Conservation (phyloP, 2,797 vertebrate species). For the Syncerus caffer region DNA sequence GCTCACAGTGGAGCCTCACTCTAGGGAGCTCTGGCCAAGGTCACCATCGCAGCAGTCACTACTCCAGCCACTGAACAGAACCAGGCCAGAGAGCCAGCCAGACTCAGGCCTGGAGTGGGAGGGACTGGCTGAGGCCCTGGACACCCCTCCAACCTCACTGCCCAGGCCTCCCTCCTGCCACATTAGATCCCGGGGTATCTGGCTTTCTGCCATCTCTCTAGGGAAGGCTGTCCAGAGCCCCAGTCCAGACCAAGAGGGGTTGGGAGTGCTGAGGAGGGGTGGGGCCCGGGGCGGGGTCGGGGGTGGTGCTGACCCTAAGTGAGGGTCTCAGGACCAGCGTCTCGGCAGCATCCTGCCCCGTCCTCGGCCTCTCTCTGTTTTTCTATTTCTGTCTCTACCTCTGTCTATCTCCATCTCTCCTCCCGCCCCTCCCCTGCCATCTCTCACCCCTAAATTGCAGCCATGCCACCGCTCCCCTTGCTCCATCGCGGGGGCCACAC, state of each 20-base stretch:
- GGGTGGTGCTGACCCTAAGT: fast-evolving
- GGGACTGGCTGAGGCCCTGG: fast-evolving
- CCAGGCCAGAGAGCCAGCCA: fast-evolving
- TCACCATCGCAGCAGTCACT: fast-evolving
- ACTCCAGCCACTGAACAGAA: fast-evolving
- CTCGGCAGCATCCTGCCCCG: not conserved
- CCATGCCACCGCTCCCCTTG: fast-evolving
- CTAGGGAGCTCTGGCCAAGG: fast-evolving
- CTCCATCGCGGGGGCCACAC: fast-evolving
- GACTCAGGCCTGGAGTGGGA: not conserved
- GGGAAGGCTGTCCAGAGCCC: not conserved
- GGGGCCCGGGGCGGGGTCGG: fast-evolving
- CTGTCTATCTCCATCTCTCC: no score
- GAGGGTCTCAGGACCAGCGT: not conserved
- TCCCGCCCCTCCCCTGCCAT: fast-evolving
- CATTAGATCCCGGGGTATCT: fast-evolving
- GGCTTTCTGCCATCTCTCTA: fast-evolving
- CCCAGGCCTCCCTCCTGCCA: not conserved
- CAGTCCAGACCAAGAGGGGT: not conserved
- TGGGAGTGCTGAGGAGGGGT: fast-evolving
- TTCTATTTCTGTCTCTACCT: not conserved
- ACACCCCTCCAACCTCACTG: fast-evolving
- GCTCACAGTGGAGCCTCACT: fast-evolving
- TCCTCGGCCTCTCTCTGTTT: not conserved
- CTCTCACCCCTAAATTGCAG: not conserved